These are phyloP conservation scores for Alviniconcha strummeri DNA, from an alignment of 2,888 invertebrate species.

Conservation along the genomic window DNA sequence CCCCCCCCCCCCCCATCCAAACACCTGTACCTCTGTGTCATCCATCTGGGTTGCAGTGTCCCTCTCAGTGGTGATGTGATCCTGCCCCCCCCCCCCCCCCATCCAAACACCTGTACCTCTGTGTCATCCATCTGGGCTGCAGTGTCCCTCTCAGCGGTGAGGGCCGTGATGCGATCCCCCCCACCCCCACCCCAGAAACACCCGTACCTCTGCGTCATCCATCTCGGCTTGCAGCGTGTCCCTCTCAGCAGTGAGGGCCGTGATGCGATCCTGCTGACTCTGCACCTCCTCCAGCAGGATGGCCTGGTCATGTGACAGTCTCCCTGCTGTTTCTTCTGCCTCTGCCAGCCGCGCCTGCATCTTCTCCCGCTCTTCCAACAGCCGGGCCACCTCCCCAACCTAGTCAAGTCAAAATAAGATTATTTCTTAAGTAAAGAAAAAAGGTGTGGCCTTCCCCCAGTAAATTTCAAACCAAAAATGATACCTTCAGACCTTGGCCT, in stretches of 20 bases:
- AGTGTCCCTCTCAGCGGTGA: constrained; percentile 42
- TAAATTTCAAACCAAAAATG: no score
- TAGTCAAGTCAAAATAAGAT: background rate
- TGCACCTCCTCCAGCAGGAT: constrained; percentile 64
- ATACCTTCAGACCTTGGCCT: no score
- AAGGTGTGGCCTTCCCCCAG: no score
- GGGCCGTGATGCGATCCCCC: no score
- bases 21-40: no score
- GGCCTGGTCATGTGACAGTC: constrained; percentile 56
- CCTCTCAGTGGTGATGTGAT: no score
- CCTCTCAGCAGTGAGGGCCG: constrained; percentile 34
- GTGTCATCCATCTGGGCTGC: constrained; percentile 59
- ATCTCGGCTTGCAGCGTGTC: constrained; percentile 52
- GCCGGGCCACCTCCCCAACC: constrained; percentile 58
- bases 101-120: constrained; percentile 41
- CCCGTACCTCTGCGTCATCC: constrained; percentile 55
- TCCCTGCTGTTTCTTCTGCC: constrained; percentile 44
- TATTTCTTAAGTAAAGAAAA: no score
- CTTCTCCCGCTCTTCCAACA: constrained; percentile 59
- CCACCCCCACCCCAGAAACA: no score
- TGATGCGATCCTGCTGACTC: constrained; percentile 50
- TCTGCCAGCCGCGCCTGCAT: constrained; percentile 51
- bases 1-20: no score
- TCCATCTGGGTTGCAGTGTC: no score
- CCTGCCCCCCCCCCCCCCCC: no score